These are phyloP conservation scores for Plemyria rubiginata DNA, from an alignment of 2,888 invertebrate genomes.

Conservation along the genomic window DNA sequence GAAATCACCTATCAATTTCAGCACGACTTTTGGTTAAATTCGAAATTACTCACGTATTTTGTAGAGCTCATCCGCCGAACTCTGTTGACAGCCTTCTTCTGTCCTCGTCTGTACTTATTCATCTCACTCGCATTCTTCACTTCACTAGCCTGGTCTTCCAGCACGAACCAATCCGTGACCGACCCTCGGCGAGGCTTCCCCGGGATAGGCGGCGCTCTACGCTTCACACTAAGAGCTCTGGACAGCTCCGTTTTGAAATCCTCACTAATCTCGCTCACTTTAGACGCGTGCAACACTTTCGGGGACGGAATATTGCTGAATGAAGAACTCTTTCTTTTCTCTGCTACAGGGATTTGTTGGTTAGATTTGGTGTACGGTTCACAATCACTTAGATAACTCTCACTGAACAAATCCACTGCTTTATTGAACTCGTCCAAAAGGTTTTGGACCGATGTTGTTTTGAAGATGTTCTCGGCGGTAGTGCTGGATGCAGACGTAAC, in stretches of 20 bases:
- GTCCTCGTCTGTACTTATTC: slow-evolving; percentile 69
- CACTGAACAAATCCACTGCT: slow-evolving; percentile 76
- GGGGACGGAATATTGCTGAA: slow-evolving; percentile 71
- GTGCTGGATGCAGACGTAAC: slow-evolving; percentile 69
- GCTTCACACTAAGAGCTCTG: slow-evolving; percentile 58
- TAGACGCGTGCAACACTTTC: slow-evolving; percentile 69
- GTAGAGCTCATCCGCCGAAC: slow-evolving; percentile 79
- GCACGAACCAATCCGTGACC: slow-evolving; percentile 78
- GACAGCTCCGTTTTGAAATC: slow-evolving; percentile 72
- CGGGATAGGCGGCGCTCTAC: slow-evolving; percentile 39
- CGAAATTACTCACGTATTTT: slow-evolving; percentile 74
- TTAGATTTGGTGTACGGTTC: slow-evolving; percentile 72
- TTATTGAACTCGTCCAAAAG: slow-evolving; percentile 73
- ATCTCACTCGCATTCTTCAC: slow-evolving; percentile 44
- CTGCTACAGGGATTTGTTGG: slow-evolving; percentile 47
- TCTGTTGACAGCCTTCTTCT: slow-evolving; percentile 69
- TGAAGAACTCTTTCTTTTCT: slow-evolving; percentile 72
- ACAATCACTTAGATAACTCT: slow-evolving; percentile 75
- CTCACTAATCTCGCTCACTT: slow-evolving; percentile 70
- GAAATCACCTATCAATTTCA: background rate
- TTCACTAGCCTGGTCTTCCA: slow-evolving; percentile 62
- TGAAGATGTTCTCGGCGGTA: slow-evolving; percentile 63
- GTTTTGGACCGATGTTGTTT: slow-evolving; percentile 68
- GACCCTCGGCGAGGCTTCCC: slow-evolving; percentile 66
- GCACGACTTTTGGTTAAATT: background rate